Evolutionary conservation across 1,140 invertebrate genomes (phyloP).

Genomic region (Luehdorfia chinensis): DNA sequence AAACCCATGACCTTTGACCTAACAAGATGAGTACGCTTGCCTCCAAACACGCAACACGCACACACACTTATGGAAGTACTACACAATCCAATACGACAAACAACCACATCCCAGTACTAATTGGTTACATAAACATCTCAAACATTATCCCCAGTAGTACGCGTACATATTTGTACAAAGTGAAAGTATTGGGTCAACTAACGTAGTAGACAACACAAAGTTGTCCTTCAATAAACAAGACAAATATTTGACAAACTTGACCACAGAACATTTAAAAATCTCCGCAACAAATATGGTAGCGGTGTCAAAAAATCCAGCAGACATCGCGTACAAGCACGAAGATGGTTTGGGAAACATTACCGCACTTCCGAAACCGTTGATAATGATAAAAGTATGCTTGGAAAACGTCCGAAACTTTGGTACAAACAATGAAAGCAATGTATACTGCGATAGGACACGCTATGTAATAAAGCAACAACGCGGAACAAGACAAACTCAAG

Average conservation of each 20-base stretch:
- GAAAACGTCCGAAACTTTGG: too few species aligned
- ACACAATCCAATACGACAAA: not conserved
- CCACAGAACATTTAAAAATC: too few species aligned
- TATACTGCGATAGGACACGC: too few species aligned
- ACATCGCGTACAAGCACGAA: too few species aligned
- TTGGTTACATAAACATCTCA: constrained; percentile 9
- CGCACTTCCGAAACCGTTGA: too few species aligned
- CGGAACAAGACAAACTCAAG: not conserved
- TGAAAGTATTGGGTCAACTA: constrained; percentile 1
- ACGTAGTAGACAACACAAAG: not conserved
- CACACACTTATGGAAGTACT: not conserved
- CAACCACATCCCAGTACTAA: not conserved
- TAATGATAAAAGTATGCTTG: too few species aligned
- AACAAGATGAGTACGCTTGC: not conserved
- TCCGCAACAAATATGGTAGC: too few species aligned
- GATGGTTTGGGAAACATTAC: too few species aligned
- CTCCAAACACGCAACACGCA: too few species aligned
- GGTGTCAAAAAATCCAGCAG: too few species aligned
- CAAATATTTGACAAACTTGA: not conserved
- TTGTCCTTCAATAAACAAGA: not conserved
- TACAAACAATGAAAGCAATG: too few species aligned
- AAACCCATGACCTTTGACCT: not conserved
- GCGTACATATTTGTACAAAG: not conserved
- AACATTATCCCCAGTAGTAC: not conserved
- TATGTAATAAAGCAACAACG: not conserved